Evolutionary conservation across 2,888 invertebrate genomes (phyloP).

Genomic region (Rutpela maculata): DNA sequence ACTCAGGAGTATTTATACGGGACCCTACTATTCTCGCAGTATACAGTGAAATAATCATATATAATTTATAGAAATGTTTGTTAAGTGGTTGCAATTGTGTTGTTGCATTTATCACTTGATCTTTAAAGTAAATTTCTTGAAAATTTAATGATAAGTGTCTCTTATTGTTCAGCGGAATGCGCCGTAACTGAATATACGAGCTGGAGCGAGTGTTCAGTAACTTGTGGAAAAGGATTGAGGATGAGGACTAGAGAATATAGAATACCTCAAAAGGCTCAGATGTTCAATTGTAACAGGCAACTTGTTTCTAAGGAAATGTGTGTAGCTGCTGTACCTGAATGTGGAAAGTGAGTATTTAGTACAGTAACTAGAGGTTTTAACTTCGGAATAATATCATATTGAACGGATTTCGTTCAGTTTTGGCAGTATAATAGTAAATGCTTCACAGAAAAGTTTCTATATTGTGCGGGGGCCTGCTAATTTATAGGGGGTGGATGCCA

Average conservation of each 20-base stretch:
- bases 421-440: no score
- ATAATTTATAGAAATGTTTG: not conserved
- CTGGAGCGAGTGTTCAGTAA: conserved; percentile 90
- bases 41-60: no score
- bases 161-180: conserved; percentile 82
- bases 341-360: conserved; percentile 79
- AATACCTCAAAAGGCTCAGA: conserved; percentile 83
- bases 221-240: conserved; percentile 91
- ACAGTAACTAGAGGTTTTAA: no score
- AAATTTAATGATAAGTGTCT: conserved; percentile 56
- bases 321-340: conserved; percentile 84
- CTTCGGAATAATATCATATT: no score
- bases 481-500: no score
- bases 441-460: no score
- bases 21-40: no score
- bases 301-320: conserved; percentile 94
- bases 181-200: conserved; percentile 83
- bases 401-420: no score
- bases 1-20: no score
- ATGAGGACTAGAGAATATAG: conserved; percentile 85
- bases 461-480: no score
- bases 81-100: not conserved
- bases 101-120: not conserved
- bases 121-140: not conserved
- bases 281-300: conserved; percentile 83